A percentile compares a stretch with the other conserved stretches of the same genome.
phyloP scores from a whole-genome alignment of 2,113 vertebrate genomes.

The Calonectris borealis region DNA sequence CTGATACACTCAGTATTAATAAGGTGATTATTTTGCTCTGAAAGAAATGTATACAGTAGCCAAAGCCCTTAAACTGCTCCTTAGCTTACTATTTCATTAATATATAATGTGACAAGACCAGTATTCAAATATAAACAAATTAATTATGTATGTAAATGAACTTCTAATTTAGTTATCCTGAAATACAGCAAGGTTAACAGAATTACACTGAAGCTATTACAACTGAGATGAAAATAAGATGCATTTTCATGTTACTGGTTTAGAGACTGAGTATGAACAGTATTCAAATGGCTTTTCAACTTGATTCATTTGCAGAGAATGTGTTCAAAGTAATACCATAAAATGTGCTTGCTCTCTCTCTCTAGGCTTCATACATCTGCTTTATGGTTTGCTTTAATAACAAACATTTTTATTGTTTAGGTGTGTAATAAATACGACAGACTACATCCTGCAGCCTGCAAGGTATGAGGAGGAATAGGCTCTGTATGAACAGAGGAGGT shows the following conservation, averaged over 20 bases:
- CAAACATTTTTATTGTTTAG: slow-evolving; percentile 25
- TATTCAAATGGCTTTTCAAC: not conserved
- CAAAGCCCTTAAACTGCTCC: not conserved
- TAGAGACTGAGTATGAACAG: not conserved
- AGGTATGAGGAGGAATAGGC: not conserved
- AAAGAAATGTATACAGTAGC: not conserved
- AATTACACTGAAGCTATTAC: slow-evolving; percentile 43
- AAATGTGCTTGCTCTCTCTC: not conserved
- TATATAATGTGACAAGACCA: not conserved
- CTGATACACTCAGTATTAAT: not conserved
- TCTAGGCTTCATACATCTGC: not conserved
- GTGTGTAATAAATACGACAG: not conserved
- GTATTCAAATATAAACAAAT: slow-evolving; percentile 28
- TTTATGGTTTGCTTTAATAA: slow-evolving; percentile 20
- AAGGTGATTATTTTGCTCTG: not conserved
- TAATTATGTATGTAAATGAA: slow-evolving; percentile 34
- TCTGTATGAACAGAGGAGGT: not conserved
- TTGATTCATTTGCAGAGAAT: slow-evolving; percentile 13
- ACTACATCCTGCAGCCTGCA: not conserved
- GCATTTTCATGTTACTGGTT: slow-evolving; percentile 14
- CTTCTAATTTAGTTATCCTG: slow-evolving; percentile 37
- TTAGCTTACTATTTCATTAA: slow-evolving; percentile 28
- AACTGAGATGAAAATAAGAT: slow-evolving; percentile 39
- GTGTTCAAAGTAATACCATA: slow-evolving; percentile 5
- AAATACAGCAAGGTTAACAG: slow-evolving; percentile 35